Base-by-base conservation (phyloP, 2,888 invertebrate genomes). In the Drosophila pseudotalamancana region DNA sequence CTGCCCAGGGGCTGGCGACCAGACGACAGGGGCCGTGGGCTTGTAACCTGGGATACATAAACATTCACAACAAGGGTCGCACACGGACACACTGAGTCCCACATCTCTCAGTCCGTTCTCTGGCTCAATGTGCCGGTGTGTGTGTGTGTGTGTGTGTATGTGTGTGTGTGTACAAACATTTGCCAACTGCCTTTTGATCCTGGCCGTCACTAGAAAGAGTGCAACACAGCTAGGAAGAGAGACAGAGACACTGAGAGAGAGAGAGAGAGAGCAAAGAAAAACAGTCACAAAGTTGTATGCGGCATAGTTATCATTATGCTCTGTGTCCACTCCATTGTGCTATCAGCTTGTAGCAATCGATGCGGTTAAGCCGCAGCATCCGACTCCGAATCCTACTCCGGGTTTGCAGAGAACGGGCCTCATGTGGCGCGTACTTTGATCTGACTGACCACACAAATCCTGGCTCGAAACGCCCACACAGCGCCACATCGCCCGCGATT, bases 181-280 rank as follows among this genome's bases (percentile, higher is more conserved):
- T 85, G 85, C 87, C 88, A 85, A 87, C 86, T 75, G 76, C 75
- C 88, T 74, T 85, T 85, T 85, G 85, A 85, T 85, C 85, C 88
- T 83, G 77, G 29, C 85, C 85, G 85, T 83, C 88, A 76, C 46
- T 43, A 60, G 53, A 56, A 31, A 65, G 46, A 61, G 50, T 42
- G 21, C 27, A 16, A 27, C 12, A 25, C 0, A 29, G 6, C 29
- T 1, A 48, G 12, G 11, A 6, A 50, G 29, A 54, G 16, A 54
- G 42, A 62, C 45, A 62, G 53, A 48, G 27, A 35, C 23, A 23
- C 16, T 18, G 1, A 29, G 6, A 40, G 6, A 42, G 11, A 11
- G 19, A 40, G 34, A 62, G 60, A 60, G 14, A n/a, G 8, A 40
- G 21, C n/a, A 6, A 27, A 35, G 32, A 27, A 18, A 39, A 23